These are phyloP conservation scores for Agrochola lychnidis DNA, from an alignment of 2,888 invertebrate genomes.

Conservation along the genomic window DNA sequence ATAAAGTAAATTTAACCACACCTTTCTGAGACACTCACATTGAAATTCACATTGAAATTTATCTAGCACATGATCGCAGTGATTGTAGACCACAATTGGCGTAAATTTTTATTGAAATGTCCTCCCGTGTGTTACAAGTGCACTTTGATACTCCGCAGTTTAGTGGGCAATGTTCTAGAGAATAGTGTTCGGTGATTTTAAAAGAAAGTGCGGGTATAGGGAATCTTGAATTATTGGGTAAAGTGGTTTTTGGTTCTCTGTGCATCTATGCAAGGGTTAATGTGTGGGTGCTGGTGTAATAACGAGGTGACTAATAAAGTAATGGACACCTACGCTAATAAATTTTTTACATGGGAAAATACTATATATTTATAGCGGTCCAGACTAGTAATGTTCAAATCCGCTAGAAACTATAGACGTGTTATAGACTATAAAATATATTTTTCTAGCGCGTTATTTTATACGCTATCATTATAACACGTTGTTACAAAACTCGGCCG, in stretches of 20 bases:
- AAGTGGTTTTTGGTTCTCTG: background rate
- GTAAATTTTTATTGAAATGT: constrained; percentile 68
- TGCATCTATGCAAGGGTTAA: background rate
- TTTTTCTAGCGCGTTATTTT: no score
- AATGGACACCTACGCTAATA: background rate
- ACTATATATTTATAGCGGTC: background rate
- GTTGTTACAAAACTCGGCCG: no score
- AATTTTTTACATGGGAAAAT: background rate
- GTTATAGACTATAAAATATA: no score
- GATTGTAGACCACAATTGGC: constrained; percentile 51
- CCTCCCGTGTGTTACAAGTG: constrained; percentile 54
- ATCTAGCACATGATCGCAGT: constrained; percentile 37
- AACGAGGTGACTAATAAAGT: background rate
- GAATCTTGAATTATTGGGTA: background rate
- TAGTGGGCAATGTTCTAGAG: background rate
- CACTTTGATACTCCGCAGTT: constrained; percentile 19
- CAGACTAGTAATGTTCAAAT: no score
- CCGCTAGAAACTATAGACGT: no score
- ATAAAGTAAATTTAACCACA: no score
- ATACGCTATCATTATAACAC: no score
- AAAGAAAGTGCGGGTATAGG: background rate
- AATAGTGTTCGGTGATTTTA: background rate
- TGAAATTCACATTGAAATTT: background rate
- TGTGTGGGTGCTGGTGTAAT: background rate
- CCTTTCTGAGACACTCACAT: no score